Percentiles rank a stretch among this genome's conserved stretches.
phyloP scores from a whole-genome alignment of 1,140 invertebrate species.

The Heliconius hermathena region DNA sequence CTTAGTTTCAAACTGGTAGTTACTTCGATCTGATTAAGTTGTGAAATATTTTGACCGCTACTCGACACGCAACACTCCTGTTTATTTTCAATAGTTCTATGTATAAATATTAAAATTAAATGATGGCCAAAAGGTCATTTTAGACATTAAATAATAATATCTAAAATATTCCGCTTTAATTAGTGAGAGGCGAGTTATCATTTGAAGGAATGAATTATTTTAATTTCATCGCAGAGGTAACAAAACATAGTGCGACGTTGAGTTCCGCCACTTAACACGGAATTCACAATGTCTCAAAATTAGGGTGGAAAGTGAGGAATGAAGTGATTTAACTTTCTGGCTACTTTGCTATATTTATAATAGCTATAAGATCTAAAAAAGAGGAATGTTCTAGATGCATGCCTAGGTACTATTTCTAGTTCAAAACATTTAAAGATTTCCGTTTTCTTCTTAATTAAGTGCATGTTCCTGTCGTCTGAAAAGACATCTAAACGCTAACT shows the following conservation, averaged over 20 bases:
- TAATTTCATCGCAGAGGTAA: too few species aligned
- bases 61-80: neutral
- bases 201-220: too few species aligned
- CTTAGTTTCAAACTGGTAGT: neutral
- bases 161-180: too few species aligned
- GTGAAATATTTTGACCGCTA: slow-evolving; percentile 6
- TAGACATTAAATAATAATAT: too few species aligned
- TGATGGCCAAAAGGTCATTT: neutral
- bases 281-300: too few species aligned
- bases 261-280: too few species aligned
- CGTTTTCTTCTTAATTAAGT: slow-evolving; percentile 7
- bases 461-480: slow-evolving; percentile 1
- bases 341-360: too few species aligned
- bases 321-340: too few species aligned
- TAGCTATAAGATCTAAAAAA: too few species aligned
- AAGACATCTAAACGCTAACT: neutral
- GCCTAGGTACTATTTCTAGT: neutral
- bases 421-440: neutral
- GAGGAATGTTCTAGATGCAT: neutral
- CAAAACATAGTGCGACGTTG: too few species aligned
- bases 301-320: too few species aligned
- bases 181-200: too few species aligned
- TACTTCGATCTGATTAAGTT: neutral
- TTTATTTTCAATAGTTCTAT: neutral
- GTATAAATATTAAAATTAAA: neutral